These are phyloP conservation scores for Apodemus agrarius DNA, from an alignment of 2,797 vertebrate species.

Conservation along the genomic window DNA sequence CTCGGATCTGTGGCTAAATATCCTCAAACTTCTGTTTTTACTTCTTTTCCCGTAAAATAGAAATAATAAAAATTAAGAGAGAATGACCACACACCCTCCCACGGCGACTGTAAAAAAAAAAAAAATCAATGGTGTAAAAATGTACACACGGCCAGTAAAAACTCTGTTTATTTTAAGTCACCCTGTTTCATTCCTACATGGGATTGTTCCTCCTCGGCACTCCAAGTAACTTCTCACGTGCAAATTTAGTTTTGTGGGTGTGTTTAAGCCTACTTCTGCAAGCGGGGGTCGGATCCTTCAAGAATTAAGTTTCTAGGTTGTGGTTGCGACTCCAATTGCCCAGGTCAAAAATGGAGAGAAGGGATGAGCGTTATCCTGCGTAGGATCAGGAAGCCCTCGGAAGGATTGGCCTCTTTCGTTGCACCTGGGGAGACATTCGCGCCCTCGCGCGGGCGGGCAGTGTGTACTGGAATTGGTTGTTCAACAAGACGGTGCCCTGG, in stretches of 20 bases:
- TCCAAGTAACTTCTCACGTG: not conserved
- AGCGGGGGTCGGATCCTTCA: not conserved
- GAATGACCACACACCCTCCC: not conserved
- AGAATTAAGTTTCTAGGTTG: rapidly evolving
- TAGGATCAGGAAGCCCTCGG: not conserved
- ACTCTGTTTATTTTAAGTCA: not conserved
- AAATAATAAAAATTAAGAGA: conserved; percentile 9
- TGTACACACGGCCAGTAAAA: not conserved
- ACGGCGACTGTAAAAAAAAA: not conserved
- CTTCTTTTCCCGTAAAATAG: not conserved
- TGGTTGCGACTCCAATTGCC: not conserved
- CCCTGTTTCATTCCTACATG: not conserved
- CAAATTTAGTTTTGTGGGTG: not conserved
- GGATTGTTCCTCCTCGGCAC: not conserved
- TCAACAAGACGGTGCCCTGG: not conserved
- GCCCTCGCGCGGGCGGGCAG: no score
- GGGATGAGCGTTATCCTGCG: not conserved
- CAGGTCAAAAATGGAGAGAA: not conserved
- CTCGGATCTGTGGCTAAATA: not conserved
- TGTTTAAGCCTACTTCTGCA: not conserved
- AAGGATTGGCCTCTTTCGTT: not conserved
- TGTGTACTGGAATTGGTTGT: not conserved
- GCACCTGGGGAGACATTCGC: not conserved
- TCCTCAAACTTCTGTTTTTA: not conserved
- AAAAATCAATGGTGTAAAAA: not conserved